Evolutionary conservation across 2,888 invertebrate species (phyloP).

Genomic region (Empis stercorea): DNA sequence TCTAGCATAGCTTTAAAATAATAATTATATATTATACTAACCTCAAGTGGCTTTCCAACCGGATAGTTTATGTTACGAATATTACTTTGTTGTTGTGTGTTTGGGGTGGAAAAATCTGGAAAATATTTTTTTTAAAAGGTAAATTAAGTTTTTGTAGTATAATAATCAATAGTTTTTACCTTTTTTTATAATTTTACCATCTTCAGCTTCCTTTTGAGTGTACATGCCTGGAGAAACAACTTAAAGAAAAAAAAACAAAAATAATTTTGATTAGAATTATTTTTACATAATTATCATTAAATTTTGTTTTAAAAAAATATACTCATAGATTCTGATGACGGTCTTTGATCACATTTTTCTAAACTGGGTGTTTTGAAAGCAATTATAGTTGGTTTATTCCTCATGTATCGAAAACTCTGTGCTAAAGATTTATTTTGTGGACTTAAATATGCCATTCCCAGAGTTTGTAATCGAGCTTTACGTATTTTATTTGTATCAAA

Average conservation of each 20-base stretch:
- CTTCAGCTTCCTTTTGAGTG: conserved; percentile 43
- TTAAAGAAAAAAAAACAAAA: not conserved
- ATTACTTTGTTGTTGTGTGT: not conserved
- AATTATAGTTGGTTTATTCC: conserved; percentile 77
- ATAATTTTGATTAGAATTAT: not conserved
- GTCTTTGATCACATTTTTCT: conserved; percentile 50
- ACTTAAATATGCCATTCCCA: conserved; percentile 55
- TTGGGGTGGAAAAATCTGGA: too few species aligned
- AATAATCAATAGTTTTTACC: too few species aligned
- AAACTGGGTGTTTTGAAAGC: conserved; percentile 74
- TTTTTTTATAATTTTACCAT: conserved; percentile 41
- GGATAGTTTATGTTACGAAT: conserved; percentile 46
- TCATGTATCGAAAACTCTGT: conserved; percentile 81
- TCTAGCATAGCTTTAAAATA: not conserved
- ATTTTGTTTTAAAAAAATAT: conserved; percentile 14
- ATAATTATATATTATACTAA: conserved; percentile 32
- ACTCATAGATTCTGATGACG: conserved; percentile 45
- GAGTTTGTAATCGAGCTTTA: conserved; percentile 47
- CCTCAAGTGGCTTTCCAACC: conserved; percentile 72
- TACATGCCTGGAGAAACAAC: conserved; percentile 18
- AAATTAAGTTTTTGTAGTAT: too few species aligned
- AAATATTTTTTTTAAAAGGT: too few species aligned
- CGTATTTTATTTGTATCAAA: conserved; percentile 56
- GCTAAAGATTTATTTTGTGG: conserved; percentile 70
- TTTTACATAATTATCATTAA: not conserved